Base-by-base conservation (phyloP, 2,797 vertebrate genomes). In the Falco berigora region DNA sequence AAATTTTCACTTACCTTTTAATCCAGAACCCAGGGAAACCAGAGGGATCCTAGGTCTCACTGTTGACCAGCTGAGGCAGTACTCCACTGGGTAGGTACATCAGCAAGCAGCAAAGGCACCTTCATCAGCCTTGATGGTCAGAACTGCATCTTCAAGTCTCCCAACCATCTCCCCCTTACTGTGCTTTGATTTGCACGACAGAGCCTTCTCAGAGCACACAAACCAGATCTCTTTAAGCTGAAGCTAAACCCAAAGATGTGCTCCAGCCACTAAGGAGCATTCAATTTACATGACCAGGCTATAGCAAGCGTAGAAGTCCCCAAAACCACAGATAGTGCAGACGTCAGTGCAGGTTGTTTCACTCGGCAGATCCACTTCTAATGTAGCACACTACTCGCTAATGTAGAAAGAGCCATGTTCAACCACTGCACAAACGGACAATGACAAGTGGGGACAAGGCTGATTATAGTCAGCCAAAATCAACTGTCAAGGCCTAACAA, bases 401-500 rank as follows among this genome's bases (percentile, higher is more conserved):
- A 88, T 68, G 77, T 63, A 80, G 71, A 40, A 75, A 95, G 86
- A 95, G 46, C 46, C 78, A 72, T 94, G 94, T 80, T 91, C 84
- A 93, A 89, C 84, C 46, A 42, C 80, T 47, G 74, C 92, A 93
- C 77, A 80, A 87, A 92, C 62, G 90, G 94, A 96, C 96, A 97
- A 83, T 94, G 96, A 95, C 92, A 94, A 95, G 96, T 94, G 83
- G 83, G 92, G 83, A 95, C 88, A 87, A 94, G 78, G 84, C 68
- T 96, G 92, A 95, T 93, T 96, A 94, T 59, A 95, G 93, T 89
- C 95, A 96, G 93, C 88, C 92, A 94, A 96, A 97, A 94, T 87
- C 95, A 96, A 89, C 88, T 96, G 92, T 89, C 91, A 95, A 85
- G 95, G 38, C 93, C 95, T 97, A 95, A 97, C 94, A 96, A 96